Percentiles rank a stretch among this genome's conserved stretches.
Evolutionary conservation across 2,888 invertebrate species (phyloP).

Genomic region (Alloplasta piceator): DNA sequence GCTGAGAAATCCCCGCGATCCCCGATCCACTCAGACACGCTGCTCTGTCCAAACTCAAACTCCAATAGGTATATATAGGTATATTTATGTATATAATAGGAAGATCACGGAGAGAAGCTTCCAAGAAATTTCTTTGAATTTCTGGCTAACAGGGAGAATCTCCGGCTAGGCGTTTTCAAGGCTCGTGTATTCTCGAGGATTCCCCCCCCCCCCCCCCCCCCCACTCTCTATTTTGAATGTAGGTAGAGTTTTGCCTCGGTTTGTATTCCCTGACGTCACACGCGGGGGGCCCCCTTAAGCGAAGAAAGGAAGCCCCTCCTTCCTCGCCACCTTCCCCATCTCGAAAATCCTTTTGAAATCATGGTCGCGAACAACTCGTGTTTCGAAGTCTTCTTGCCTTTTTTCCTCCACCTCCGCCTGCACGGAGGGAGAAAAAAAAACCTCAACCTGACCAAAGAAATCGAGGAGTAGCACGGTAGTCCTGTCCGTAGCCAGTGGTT

Average conservation of each 20-base stretch:
- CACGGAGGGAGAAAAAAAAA: slow-evolving; percentile 27
- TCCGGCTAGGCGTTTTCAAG: slow-evolving; percentile 28
- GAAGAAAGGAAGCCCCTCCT: neutral
- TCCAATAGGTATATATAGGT: neutral
- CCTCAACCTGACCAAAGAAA: slow-evolving; percentile 37
- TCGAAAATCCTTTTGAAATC: slow-evolving; percentile 47
- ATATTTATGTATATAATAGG: slow-evolving; percentile 15
- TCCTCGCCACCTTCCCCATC: neutral
- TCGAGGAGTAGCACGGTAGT: slow-evolving; percentile 50
- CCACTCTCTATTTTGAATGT: no score
- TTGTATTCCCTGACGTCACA: no score
- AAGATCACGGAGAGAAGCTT: slow-evolving; percentile 43
- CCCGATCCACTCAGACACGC: slow-evolving; percentile 29
- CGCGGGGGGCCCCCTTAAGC: no score
- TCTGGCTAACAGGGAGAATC: slow-evolving; percentile 51
- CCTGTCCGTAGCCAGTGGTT: slow-evolving; percentile 24
- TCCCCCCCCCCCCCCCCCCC: neutral
- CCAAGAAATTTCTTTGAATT: slow-evolving; percentile 61
- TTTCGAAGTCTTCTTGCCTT: slow-evolving; percentile 36
- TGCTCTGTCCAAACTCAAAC: slow-evolving; percentile 36
- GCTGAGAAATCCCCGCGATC: slow-evolving; percentile 22
- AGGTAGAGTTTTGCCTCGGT: no score
- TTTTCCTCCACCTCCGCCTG: neutral
- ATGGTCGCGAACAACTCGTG: slow-evolving; percentile 34
- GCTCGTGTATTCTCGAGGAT: neutral